Conservation (phyloP, 1,140 invertebrate species). For the Mizuhopecten yessoensis region DNA sequence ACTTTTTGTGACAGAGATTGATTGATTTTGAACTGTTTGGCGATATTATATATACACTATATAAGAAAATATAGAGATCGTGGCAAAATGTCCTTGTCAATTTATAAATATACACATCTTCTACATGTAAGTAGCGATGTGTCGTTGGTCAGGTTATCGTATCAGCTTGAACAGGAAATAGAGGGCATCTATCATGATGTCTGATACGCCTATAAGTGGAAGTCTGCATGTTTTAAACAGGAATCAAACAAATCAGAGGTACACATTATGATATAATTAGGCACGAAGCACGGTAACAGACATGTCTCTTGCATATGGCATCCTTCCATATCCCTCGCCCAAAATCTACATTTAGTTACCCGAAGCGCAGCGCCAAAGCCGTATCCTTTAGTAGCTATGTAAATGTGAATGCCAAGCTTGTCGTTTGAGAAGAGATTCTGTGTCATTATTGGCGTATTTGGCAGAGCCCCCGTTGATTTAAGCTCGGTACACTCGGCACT, state of each 20-base stretch:
- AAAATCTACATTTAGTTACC: neutral
- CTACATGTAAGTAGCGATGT: too few relatives aligned
- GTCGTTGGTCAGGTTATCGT: too few relatives aligned
- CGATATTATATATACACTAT: too few relatives aligned
- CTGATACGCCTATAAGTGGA: too few relatives aligned
- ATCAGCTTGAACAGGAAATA: too few relatives aligned
- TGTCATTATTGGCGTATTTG: constrained; percentile 1
- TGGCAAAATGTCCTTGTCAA: too few relatives aligned
- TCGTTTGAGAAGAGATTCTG: neutral
- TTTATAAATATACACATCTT: too few relatives aligned
- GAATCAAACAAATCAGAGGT: neutral
- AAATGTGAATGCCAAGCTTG: neutral
- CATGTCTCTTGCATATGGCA: neutral
- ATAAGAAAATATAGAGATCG: too few relatives aligned
- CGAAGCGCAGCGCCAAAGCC: neutral
- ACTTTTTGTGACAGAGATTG: too few relatives aligned
- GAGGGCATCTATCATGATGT: too few relatives aligned
- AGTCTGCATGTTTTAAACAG: too few relatives aligned
- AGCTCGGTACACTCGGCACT: neutral
- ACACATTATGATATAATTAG: neutral
- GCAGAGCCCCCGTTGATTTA: neutral
- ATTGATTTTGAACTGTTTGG: too few relatives aligned
- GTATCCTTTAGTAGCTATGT: neutral
- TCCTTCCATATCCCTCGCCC: neutral
- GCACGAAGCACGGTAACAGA: neutral